Evolutionary conservation across 2,113 vertebrate genomes (phyloP).

Genomic region (Felis chaus): DNA sequence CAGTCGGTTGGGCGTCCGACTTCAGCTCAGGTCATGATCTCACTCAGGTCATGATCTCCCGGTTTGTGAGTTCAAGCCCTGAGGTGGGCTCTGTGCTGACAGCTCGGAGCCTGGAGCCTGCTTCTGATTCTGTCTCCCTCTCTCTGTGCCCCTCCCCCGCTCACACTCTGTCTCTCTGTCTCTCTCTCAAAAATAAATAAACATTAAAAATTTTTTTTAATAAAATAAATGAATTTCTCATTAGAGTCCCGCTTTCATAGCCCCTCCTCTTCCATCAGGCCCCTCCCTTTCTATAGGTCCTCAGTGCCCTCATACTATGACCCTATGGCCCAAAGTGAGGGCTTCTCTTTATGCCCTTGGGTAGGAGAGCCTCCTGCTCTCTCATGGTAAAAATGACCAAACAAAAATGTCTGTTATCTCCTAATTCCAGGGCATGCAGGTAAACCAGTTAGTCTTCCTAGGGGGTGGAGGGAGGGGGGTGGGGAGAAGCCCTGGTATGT

Average conservation of each 20-base stretch:
- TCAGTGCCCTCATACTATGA: background rate
- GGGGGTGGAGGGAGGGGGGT: background rate
- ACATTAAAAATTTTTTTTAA: too few relatives aligned
- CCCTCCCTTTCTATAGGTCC: background rate
- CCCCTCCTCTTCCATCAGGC: background rate
- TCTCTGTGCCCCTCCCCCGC: too few relatives aligned
- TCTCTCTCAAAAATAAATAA: too few relatives aligned
- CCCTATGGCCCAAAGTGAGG: background rate
- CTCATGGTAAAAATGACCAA: background rate
- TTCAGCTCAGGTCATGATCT: too few relatives aligned
- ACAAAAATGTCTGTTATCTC: background rate
- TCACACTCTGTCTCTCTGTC: too few relatives aligned
- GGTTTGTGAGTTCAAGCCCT: too few relatives aligned
- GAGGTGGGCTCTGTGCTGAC: too few relatives aligned
- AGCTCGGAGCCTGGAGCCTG: too few relatives aligned
- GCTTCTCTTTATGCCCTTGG: background rate
- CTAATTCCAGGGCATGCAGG: background rate
- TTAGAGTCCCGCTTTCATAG: background rate
- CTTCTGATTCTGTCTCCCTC: too few relatives aligned
- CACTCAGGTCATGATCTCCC: too few relatives aligned
- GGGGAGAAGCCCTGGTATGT: background rate
- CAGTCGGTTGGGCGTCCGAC: too few relatives aligned
- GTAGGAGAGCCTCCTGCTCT: background rate
- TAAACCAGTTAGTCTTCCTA: background rate
- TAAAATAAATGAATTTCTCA: background rate